Conservation (phyloP, 2,797 vertebrate species). For the Bradypus variegatus region DNA sequence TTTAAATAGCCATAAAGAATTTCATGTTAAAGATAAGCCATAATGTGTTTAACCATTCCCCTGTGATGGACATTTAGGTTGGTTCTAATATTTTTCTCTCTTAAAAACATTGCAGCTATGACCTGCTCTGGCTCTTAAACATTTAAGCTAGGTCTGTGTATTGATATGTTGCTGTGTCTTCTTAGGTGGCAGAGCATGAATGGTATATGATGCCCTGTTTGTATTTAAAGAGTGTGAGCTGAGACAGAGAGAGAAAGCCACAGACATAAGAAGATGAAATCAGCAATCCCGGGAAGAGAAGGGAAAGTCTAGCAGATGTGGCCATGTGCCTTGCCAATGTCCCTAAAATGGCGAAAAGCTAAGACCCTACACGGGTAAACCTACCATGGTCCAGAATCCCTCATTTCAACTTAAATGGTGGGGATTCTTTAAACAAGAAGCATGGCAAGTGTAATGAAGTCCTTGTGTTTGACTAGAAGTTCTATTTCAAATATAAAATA, state of each 20-base stretch:
- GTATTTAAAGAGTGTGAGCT: not conserved
- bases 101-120: not conserved
- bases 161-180: not conserved
- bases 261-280: too few relatives aligned
- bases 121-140: not conserved
- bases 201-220: not conserved
- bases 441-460: not conserved
- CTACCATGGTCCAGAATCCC: too few relatives aligned
- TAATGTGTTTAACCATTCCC: not conserved
- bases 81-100: not conserved
- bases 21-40: not conserved
- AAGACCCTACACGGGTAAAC: too few relatives aligned
- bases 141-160: not conserved
- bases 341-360: too few relatives aligned
- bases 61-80: not conserved
- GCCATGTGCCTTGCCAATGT: too few relatives aligned
- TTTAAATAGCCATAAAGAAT: not conserved
- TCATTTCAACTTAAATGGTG: too few relatives aligned
- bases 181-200: not conserved
- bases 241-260: too few relatives aligned
- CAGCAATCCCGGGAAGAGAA: too few relatives aligned
- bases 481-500: not conserved
- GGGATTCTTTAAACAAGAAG: not conserved
- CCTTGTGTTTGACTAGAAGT: not conserved
- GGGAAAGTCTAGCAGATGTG: too few relatives aligned